Percentiles rank a stretch among this genome's conserved stretches.
These are phyloP conservation scores for Gila robusta DNA, from an alignment of 2,797 vertebrate genomes.

Conservation along the genomic window DNA sequence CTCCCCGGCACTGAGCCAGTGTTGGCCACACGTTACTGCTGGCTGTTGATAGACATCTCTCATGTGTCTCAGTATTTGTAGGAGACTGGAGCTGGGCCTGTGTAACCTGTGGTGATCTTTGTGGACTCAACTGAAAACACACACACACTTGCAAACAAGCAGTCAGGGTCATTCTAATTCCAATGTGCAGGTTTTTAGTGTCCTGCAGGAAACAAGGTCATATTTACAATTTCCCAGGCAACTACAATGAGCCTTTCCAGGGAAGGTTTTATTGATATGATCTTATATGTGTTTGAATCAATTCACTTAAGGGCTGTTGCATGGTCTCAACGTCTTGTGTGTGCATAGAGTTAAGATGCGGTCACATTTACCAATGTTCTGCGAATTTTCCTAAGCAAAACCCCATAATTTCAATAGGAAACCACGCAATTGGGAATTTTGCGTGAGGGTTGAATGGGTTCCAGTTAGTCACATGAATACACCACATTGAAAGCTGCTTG, in stretches of 20 bases:
- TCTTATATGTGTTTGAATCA: background rate
- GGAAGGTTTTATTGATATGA: background rate
- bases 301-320: background rate
- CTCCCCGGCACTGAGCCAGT: slow-evolving; percentile 5
- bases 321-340: background rate
- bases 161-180: background rate
- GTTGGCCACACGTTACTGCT: background rate
- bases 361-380: background rate
- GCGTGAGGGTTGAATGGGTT: background rate
- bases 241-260: background rate
- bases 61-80: background rate
- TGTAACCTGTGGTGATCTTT: slow-evolving; percentile 24
- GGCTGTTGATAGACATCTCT: slow-evolving; percentile 13
- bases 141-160: background rate
- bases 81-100: background rate
- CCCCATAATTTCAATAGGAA: background rate
- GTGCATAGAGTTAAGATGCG: background rate
- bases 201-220: background rate
- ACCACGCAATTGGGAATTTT: background rate
- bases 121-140: slow-evolving; percentile 4
- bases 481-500: background rate
- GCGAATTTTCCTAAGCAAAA: background rate
- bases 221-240: background rate
- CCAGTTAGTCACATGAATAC: background rate
- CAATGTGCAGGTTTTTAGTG: background rate